Conservation (phyloP, 2,113 vertebrate genomes). For the Phoenicopterus ruber region DNA sequence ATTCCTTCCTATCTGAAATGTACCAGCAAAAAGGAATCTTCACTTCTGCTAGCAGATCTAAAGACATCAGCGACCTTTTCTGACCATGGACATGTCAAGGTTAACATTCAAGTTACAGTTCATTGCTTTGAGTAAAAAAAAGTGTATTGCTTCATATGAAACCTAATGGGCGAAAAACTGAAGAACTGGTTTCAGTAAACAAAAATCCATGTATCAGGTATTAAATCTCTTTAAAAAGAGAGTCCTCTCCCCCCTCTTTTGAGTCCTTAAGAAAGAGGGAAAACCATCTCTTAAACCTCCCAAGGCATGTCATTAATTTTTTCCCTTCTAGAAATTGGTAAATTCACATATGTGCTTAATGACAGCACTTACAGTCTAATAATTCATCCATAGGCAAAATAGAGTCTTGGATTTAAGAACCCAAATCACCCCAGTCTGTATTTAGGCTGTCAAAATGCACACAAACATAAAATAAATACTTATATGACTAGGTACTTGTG, state of each 20-base stretch:
- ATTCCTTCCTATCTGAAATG: background rate
- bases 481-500: background rate
- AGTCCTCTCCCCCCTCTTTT: background rate
- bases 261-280: background rate
- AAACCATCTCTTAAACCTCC: background rate
- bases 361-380: background rate
- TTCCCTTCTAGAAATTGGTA: background rate
- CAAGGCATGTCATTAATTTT: background rate
- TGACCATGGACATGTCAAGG: background rate
- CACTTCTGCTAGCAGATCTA: background rate
- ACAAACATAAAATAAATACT: background rate
- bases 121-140: background rate
- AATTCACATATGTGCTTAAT: background rate
- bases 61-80: background rate
- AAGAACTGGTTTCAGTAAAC: background rate
- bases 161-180: background rate
- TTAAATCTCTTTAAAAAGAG: background rate
- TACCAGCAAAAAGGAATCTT: background rate
- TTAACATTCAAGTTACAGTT: background rate
- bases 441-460: background rate
- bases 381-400: background rate
- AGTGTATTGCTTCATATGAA: background rate
- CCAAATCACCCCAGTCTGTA: background rate
- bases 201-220: background rate
- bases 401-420: background rate